A percentile compares a stretch with the other conserved stretches of the same genome.
phyloP scores from a whole-genome alignment of 2,888 invertebrate species.

The Caenorhabditis sp. region DNA sequence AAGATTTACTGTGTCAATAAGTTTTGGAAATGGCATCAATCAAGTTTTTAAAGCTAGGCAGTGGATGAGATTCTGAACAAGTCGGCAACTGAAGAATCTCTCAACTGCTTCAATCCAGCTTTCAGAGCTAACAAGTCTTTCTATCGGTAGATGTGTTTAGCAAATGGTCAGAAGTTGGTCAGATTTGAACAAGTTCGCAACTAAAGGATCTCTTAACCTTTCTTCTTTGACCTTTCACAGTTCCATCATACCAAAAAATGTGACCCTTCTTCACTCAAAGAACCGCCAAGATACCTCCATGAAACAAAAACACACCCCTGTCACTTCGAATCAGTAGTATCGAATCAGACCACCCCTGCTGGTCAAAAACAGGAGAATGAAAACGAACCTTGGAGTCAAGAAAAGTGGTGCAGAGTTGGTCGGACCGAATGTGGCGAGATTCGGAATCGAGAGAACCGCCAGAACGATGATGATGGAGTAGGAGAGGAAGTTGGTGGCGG shows the following conservation, averaged over 20 bases:
- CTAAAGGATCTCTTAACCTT: no score
- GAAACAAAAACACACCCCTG: background rate
- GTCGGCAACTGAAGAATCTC: background rate
- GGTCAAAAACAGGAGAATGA: no score
- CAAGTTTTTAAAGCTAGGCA: no score
- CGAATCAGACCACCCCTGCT: slow-evolving; percentile 7
- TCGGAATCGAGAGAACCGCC: slow-evolving; percentile 66
- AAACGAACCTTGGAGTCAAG: slow-evolving; percentile 66
- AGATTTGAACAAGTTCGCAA: no score
- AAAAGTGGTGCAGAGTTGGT: slow-evolving; percentile 57
- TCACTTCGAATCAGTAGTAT: slow-evolving; percentile 10
- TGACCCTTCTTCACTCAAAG: background rate
- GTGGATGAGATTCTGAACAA: no score
- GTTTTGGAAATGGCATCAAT: no score
- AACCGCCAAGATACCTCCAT: slow-evolving; percentile 21
- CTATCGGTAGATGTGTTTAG: no score
- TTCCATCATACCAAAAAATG: no score
- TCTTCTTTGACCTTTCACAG: no score
- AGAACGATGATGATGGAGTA: slow-evolving; percentile 61
- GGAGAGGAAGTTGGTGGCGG: slow-evolving; percentile 62
- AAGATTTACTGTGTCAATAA: no score
- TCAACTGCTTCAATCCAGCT: background rate
- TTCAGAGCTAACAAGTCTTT: background rate
- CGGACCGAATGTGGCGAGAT: slow-evolving; percentile 67
- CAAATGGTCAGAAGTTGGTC: no score